These are phyloP conservation scores for Aegithalos caudatus DNA, from an alignment of 2,113 vertebrate species.

Conservation along the genomic window DNA sequence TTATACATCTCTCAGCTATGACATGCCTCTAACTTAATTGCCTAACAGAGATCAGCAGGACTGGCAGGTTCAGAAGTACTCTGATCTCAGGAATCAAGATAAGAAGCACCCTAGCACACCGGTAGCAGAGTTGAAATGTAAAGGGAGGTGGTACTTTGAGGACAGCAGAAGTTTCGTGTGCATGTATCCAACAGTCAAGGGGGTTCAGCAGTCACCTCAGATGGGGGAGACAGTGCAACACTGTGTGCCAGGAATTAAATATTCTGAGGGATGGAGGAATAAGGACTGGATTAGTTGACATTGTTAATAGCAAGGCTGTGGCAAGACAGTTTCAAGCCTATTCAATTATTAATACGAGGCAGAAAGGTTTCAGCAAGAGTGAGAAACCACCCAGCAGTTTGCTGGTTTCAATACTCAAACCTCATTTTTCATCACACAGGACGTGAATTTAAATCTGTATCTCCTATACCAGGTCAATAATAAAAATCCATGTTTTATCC, in stretches of 20 bases:
- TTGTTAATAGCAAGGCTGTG: not conserved
- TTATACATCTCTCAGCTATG: slow-evolving; percentile 12
- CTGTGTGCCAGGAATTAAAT: not conserved
- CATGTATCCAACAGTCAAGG: not conserved
- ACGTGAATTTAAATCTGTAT: not conserved
- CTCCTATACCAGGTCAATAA: not conserved
- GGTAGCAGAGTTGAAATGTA: not conserved
- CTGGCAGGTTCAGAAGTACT: slow-evolving; percentile 7
- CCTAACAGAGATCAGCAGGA: slow-evolving; percentile 11
- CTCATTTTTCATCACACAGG: not conserved
- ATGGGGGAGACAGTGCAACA: not conserved
- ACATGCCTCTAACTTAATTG: slow-evolving; percentile 51
- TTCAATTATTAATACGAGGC: not conserved
- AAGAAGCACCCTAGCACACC: not conserved
- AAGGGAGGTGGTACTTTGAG: not conserved
- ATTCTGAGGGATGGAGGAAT: not conserved
- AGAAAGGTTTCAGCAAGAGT: not conserved
- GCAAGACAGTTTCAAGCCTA: not conserved
- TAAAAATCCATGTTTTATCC: not conserved
- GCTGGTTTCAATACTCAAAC: not conserved
- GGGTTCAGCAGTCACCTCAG: not conserved
- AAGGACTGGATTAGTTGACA: not conserved
- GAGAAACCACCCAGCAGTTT: not conserved
- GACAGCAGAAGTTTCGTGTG: accelerated
- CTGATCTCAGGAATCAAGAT: slow-evolving; percentile 8